Base-by-base conservation (phyloP, 1,140 invertebrate genomes). In the Elymnias hypermnestra region DNA sequence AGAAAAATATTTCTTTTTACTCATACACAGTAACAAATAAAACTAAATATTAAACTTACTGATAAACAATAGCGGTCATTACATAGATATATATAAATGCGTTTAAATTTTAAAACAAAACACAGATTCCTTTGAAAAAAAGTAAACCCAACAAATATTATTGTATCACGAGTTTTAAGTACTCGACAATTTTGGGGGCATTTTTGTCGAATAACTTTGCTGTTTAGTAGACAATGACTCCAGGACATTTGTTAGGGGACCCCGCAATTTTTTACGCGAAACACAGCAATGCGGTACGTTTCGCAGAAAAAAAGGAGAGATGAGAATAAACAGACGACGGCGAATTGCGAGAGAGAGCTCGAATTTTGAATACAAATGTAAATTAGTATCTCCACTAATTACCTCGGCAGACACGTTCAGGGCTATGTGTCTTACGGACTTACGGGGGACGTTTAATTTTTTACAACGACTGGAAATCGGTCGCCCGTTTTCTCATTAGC, bases 291-390 rank as follows among this genome's bases (percentile, higher is more conserved):
- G 78, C 78, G 76, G 77, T 82, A 79, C 72, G 68, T 63, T 74
- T 71, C 70, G 57, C 60, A 68, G 58, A 62, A 70, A 81, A 83
- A 83, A 76, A 73, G 53, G 62, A 68, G 54, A 79, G 74, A 77
- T 79, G 77, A 83, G 66, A 83, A 83, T 83, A 83, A 85, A 83
- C 77, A 84, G 81, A 84, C 77, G 75, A 78, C 70, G 68, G 69
- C 68, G 71, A 81, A 83, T 73, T 66, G 81, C 78, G 73, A 75
- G 81, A 83, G 72, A 78, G 77, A 70, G 83, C 84, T 86, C 79
- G 83, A 87, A 87, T 87, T 87, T 86, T 87, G 86, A 87, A 87
- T 87, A 87, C 86, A 87, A 87, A 87, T 87, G 86, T 87, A 87
- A 87, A 87, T 87, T 87, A 87, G 84, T 84, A 83, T 83, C 81